Percentiles rank a stretch among this genome's conserved stretches.
phyloP scores from a whole-genome alignment of 2,888 invertebrate species.

The Mythimna albipuncta region DNA sequence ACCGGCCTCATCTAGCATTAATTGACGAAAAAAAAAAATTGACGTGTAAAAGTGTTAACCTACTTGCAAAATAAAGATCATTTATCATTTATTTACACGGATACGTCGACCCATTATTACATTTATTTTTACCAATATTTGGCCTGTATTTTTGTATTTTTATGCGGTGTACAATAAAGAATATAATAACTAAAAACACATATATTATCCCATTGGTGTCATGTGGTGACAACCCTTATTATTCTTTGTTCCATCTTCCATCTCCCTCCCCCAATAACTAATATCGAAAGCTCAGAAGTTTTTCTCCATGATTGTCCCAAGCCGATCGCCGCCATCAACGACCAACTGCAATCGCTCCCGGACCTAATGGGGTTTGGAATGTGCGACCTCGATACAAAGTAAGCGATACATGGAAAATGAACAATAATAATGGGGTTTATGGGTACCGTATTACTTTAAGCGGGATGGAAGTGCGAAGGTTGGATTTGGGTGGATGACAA shows the following conservation, averaged over 20 bases:
- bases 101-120: too few species aligned
- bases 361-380: slow-evolving; percentile 61
- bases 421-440: slow-evolving; percentile 64
- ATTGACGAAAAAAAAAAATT: too few species aligned
- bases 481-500: slow-evolving; percentile 22
- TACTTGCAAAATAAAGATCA: too few species aligned
- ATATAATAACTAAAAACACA: too few species aligned
- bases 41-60: too few species aligned
- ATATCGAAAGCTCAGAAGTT: slow-evolving; percentile 35
- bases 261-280: slow-evolving; percentile 30
- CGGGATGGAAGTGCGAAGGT: slow-evolving; percentile 46
- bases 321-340: slow-evolving; percentile 19
- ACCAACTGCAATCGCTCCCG: slow-evolving; percentile 51
- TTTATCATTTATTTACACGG: too few species aligned
- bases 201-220: too few species aligned
- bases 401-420: slow-evolving; percentile 61
- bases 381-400: slow-evolving; percentile 64
- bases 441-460: slow-evolving; percentile 51
- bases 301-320: slow-evolving; percentile 39
- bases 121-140: too few species aligned
- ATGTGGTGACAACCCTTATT: too few species aligned
- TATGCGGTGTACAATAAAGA: too few species aligned
- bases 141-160: too few species aligned
- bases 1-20: too few species aligned
- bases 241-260: background rate